Base-by-base conservation (phyloP, 2,113 vertebrate genomes). In the Oncorhynchus gorbuscha region DNA sequence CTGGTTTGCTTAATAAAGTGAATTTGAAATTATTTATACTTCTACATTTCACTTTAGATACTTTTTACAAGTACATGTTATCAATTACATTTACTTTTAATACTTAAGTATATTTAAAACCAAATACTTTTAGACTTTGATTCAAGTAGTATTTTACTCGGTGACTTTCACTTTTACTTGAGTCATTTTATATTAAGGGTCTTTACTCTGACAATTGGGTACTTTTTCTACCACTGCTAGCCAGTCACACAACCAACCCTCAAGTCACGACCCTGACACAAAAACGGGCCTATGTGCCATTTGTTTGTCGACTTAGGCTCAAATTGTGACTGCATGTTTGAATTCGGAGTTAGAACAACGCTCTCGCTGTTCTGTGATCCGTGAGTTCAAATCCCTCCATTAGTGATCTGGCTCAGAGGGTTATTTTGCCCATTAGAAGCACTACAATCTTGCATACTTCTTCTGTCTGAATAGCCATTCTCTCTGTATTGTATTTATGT, bases 401-500 rank as follows among this genome's bases (percentile, higher is more conserved):
- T 18, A 51, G 91, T 89, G 89, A 86, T 72, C 80, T 80, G 84
- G 86, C 89, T 91, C 84, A 79, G 85, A 82, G 87, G 89, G 88
- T 89, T 88, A 92, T 90, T 89, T 89, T 88, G 83, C 86, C 89
- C 88, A 90, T 90, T 86, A 83, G 87, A 92, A 90, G 91, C 88
- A 90, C 85, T 72, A 76, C 79, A 70, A 78, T 24, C 65, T 49
- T 22, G 28, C 61, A 48, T 65, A 24, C 45, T 67, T 90, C 86
- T 84, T 90, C 84, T 86, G 83, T 84, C 83, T 77, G 79, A 80
- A 80, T 74, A 92, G 89, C 92, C 92, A 90, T 93, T 93, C 92
- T 85, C 91, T 87, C 86, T 81, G 91, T 91, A 91, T 94, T 92
- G 92, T 94, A 93, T 94, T 94, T 94, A 93, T 93, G 93, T 93